Evolutionary conservation across 2,113 vertebrate genomes (phyloP).

Genomic region (Noctilio leporinus): DNA sequence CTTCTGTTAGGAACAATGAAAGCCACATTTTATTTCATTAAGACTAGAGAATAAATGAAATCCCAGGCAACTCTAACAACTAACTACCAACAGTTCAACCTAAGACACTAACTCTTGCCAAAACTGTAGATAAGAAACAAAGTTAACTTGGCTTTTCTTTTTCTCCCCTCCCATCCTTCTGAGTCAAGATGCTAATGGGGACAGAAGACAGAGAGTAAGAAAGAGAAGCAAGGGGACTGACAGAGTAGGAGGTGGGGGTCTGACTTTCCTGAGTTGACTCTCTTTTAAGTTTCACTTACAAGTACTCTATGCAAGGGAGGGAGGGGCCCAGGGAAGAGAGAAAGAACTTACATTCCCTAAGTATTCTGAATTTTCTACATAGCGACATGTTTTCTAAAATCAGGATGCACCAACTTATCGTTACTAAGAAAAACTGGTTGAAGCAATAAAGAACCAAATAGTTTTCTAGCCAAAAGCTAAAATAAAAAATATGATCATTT

Average conservation of each 20-base stretch:
- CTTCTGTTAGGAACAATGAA: background rate
- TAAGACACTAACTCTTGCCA: background rate
- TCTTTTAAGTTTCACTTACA: background rate
- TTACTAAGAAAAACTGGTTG: conserved; percentile 16
- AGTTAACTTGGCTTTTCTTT: background rate
- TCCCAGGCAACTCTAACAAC: background rate
- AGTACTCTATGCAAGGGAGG: background rate
- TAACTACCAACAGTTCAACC: background rate
- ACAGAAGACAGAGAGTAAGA: background rate
- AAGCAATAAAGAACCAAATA: conserved; percentile 28
- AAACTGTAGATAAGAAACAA: conserved; percentile 8
- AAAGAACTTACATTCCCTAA: background rate
- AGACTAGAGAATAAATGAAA: background rate
- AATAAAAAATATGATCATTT: background rate
- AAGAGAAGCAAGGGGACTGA: background rate
- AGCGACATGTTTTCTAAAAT: conserved; percentile 21
- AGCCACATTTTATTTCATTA: background rate
- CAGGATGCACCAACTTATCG: background rate
- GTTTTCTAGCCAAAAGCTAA: background rate
- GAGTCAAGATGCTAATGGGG: background rate
- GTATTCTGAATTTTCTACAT: background rate
- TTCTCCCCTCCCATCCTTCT: background rate
- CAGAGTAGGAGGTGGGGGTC: background rate
- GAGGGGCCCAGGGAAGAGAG: background rate
- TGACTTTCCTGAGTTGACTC: background rate